Percentiles rank a stretch among this genome's conserved stretches.
Conservation (phyloP, 2,797 vertebrate species). For the Cyclura pinguis region DNA sequence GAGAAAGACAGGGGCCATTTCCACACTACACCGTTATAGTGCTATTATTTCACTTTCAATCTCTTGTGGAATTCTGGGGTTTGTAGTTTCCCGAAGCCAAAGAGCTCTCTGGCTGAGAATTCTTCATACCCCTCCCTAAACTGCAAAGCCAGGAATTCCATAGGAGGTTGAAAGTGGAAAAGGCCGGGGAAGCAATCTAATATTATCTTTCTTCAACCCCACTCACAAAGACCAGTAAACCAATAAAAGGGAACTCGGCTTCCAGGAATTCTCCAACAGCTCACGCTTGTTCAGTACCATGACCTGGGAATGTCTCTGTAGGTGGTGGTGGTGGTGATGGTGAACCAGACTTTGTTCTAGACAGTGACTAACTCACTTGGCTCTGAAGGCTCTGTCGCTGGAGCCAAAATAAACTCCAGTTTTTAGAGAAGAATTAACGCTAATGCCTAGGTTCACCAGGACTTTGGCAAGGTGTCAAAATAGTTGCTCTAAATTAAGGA, state of each 20-base stretch:
- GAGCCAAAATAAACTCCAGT: slow-evolving; percentile 65
- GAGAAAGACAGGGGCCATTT: not conserved
- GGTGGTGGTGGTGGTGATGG: not conserved
- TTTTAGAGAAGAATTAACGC: slow-evolving; percentile 63
- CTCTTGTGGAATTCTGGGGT: too few relatives aligned
- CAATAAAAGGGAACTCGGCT: not conserved
- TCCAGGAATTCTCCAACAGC: slow-evolving; percentile 26
- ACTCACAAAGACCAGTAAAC: not conserved
- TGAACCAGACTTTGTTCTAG: slow-evolving; percentile 6
- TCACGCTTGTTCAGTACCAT: slow-evolving; percentile 21
- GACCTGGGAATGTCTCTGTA: slow-evolving; percentile 22
- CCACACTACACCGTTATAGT: too few relatives aligned
- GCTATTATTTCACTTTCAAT: too few relatives aligned
- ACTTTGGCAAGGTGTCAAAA: slow-evolving; percentile 41
- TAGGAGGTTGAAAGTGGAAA: too few relatives aligned
- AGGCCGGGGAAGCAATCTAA: not conserved
- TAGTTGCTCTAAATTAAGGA: slow-evolving; percentile 34
- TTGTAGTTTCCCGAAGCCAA: too few relatives aligned
- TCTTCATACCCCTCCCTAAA: too few relatives aligned
- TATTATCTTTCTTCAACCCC: not conserved
- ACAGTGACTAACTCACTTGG: slow-evolving; percentile 22
- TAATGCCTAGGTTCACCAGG: slow-evolving; percentile 52
- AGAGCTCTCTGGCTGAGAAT: too few relatives aligned
- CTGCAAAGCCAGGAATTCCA: too few relatives aligned
- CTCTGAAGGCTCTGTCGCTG: slow-evolving; percentile 22